Base-by-base conservation (phyloP, 2,888 invertebrate genomes). In the Litoditis marina region DNA sequence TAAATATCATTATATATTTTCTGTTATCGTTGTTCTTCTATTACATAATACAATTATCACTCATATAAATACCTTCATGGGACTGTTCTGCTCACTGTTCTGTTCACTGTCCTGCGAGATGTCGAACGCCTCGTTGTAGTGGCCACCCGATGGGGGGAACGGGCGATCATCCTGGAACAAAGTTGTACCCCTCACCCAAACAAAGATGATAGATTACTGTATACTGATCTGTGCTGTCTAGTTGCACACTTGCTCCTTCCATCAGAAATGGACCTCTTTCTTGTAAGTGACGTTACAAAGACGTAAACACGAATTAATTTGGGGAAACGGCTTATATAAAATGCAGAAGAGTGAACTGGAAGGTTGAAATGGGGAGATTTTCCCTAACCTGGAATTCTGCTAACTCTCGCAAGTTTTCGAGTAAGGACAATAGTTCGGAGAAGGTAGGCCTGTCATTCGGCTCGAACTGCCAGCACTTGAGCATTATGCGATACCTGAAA, bases 351-450 rank as follows among this genome's bases (percentile, higher is more conserved):
- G n/a, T n/a, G n/a, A n/a, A 28, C 63, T 63, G 13, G 57, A 60
- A 8, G 19, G 49, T 46, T 62, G 65, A 7, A 68, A 52, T 22
- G 49, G 63, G 28, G 63, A 60, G 39, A 65, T n/a, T n/a, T n/a
- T n/a, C n/a, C n/a, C n/a, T 60, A 32, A 65, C 65, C 59, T 73
- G 62, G 42, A 69, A 76, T 44, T 78, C 70, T 6, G 60, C 56
- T 19, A 69, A 65, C 25, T 78, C 77, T 25, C 78, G 56, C 28
- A 80, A 66, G 1, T 65, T 60, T 39, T 81, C 81, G 27, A 81
- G 68, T 28, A 69, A 58, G 7, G 68, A 67, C 4, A 78, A 65
- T 2, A 78, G 60, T 25, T 75, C 73, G 13, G 67, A 63, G 63
- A 78, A 78, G 1, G 60, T 46, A 2, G 79, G 76, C 22, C 79